Percentiles rank a stretch among this genome's conserved stretches.
Conservation (phyloP, 2,113 vertebrate species). For the Gracilinanus agilis region DNA sequence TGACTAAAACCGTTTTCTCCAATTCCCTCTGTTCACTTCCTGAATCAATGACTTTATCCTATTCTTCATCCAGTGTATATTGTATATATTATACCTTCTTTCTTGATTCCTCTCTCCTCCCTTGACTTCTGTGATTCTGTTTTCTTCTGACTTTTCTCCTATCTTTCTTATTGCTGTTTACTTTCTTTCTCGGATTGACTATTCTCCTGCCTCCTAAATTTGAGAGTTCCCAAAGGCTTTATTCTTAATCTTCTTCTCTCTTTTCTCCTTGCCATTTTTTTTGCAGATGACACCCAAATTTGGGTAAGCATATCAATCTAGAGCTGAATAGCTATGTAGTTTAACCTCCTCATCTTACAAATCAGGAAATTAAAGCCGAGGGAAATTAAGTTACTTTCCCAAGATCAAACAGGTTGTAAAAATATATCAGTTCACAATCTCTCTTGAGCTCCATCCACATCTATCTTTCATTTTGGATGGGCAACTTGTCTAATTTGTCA, state of each 20-base stretch:
- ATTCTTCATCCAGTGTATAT: neutral
- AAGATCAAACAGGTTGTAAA: neutral
- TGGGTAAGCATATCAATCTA: neutral
- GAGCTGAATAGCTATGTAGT: neutral
- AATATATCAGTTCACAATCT: neutral
- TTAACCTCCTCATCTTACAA: neutral
- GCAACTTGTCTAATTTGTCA: slow-evolving; percentile 16
- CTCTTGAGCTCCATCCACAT: slow-evolving; percentile 18
- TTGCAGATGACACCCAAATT: neutral
- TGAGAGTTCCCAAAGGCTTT: neutral
- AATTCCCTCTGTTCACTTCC: neutral
- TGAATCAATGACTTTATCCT: neutral
- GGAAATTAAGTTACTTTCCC: neutral
- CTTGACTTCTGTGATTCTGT: neutral
- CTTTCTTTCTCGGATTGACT: neutral
- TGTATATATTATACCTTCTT: neutral
- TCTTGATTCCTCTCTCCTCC: neutral
- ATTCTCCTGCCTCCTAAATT: neutral
- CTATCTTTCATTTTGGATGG: slow-evolving; percentile 14
- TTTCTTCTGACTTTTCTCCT: neutral
- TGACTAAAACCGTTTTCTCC: neutral
- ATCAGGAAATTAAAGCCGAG: neutral
- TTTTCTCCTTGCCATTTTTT: neutral
- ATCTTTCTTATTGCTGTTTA: neutral
- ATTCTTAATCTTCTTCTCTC: neutral